These are phyloP conservation scores for Chymomyza amoena DNA, from an alignment of 2,888 invertebrate genomes.

Conservation along the genomic window DNA sequence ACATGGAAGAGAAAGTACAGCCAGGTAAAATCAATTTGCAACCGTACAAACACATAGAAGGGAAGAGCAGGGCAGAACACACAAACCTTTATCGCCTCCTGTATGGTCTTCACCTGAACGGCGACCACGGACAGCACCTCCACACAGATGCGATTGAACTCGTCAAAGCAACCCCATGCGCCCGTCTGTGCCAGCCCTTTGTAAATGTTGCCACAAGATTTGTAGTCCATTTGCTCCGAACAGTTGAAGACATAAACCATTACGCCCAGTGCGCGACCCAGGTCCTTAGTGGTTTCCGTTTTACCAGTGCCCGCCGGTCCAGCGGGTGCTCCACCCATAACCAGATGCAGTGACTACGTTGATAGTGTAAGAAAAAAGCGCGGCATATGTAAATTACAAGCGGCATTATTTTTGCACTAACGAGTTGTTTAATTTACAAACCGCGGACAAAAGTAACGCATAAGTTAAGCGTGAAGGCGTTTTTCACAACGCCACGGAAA, in stretches of 20 bases:
- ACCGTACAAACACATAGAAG: constrained; percentile 21
- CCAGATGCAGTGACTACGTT: constrained; percentile 87
- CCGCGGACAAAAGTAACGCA: constrained; percentile 3
- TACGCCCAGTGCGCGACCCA: constrained; percentile 96
- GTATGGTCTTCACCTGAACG: constrained; percentile 92
- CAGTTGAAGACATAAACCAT: constrained; percentile 99
- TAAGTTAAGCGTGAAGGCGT: constrained; percentile 24
- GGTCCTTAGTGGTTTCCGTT: constrained; percentile 98
- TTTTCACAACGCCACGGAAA: constrained; percentile 9
- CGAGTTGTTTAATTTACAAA: constrained; percentile 68
- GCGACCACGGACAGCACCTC: constrained; percentile 98
- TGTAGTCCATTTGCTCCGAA: constrained; percentile 99
- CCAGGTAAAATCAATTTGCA: constrained; percentile 68
- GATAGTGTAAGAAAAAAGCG: neutral
- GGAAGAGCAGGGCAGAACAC: neutral
- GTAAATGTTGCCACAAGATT: constrained; percentile 96
- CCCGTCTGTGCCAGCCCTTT: constrained; percentile 96
- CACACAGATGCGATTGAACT: constrained; percentile 97
- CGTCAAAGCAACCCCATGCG: constrained; percentile 98
- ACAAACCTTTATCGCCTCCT: constrained; percentile 90
- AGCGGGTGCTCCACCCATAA: constrained; percentile 97
- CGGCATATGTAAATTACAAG: constrained; percentile 63
- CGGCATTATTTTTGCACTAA: constrained; percentile 63
- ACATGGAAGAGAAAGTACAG: constrained; percentile 39
- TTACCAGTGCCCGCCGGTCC: constrained; percentile 98